These are phyloP conservation scores for Epizoanthus ramosus DNA, from an alignment of 92 coral and sea anemone species.

Conservation along the genomic window DNA sequence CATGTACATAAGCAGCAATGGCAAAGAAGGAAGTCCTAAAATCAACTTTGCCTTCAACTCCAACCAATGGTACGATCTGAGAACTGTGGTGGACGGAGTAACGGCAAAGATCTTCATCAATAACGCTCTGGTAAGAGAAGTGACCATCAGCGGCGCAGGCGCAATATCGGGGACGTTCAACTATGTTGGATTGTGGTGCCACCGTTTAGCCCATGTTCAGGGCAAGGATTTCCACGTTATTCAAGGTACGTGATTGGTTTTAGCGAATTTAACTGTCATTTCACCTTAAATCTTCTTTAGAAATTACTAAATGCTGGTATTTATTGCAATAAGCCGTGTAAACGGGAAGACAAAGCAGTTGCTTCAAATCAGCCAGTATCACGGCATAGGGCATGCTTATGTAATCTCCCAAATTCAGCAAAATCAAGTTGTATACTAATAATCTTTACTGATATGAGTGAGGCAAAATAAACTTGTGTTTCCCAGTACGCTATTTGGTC, in stretches of 20 bases:
- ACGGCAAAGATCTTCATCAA: conserved; percentile 54
- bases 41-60: conserved; percentile 29
- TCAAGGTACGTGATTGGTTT: conserved; percentile 16
- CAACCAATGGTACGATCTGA: conserved; percentile 57
- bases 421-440: too few relatives aligned
- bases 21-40: conserved; percentile 35
- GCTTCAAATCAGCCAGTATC: too few relatives aligned
- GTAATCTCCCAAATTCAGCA: too few relatives aligned
- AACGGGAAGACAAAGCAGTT: too few relatives aligned
- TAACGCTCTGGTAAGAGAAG: conserved; percentile 39
- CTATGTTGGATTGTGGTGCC: conserved; percentile 69
- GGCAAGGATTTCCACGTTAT: conserved; percentile 51
- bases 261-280: too few relatives aligned
- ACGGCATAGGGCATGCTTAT: too few relatives aligned
- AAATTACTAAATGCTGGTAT: too few relatives aligned
- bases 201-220: conserved; percentile 20
- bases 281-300: too few relatives aligned
- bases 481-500: too few relatives aligned
- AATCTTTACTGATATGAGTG: too few relatives aligned
- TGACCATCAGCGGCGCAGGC: conserved; percentile 55
- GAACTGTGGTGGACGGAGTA: conserved; percentile 49
- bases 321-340: too few relatives aligned
- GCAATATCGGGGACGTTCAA: conserved; percentile 50
- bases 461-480: too few relatives aligned
- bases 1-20: conserved; percentile 37